Evolutionary conservation across 2,797 vertebrate genomes (phyloP).

Genomic region (Acipenser transmontanus): DNA sequence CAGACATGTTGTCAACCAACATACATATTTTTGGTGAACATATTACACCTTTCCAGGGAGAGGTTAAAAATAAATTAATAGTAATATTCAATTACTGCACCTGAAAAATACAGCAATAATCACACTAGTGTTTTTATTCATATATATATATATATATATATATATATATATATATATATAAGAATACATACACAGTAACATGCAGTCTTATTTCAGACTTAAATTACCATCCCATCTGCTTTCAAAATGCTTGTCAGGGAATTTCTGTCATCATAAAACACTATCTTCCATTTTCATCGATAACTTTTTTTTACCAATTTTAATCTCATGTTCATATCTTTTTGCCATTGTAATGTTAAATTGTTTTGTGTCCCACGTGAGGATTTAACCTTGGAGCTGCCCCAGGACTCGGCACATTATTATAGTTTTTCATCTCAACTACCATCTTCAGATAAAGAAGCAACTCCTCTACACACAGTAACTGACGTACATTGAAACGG

Average conservation of each 20-base stretch:
- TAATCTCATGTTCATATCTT: constrained; percentile 6
- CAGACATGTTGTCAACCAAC: no score
- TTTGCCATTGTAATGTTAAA: no score
- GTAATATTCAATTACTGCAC: constrained; percentile 77
- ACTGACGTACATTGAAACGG: neutral
- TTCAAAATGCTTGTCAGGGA: constrained; percentile 38
- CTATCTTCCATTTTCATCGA: constrained; percentile 44
- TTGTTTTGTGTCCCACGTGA: no score
- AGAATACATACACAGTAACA: constrained; percentile 52
- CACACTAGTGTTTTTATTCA: constrained; percentile 69
- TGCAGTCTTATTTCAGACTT: constrained; percentile 49
- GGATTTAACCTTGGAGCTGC: no score
- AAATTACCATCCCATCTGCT: constrained; percentile 56
- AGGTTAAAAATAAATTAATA: constrained; percentile 42
- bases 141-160: no score
- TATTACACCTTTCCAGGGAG: constrained; percentile 1
- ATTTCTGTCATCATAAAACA: constrained; percentile 37
- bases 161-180: constrained; percentile 17
- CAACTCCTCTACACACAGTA: neutral
- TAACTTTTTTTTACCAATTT: neutral
- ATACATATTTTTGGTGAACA: no score
- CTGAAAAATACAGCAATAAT: constrained; percentile 52
- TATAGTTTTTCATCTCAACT: constrained; percentile 8
- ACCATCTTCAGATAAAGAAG: constrained; percentile 2
- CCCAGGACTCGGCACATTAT: constrained; percentile 1